A percentile compares a stretch with the other conserved stretches of the same genome.
These are phyloP conservation scores for Crypturellus tataupa DNA, from an alignment of 2,797 vertebrate species.

Conservation along the genomic window DNA sequence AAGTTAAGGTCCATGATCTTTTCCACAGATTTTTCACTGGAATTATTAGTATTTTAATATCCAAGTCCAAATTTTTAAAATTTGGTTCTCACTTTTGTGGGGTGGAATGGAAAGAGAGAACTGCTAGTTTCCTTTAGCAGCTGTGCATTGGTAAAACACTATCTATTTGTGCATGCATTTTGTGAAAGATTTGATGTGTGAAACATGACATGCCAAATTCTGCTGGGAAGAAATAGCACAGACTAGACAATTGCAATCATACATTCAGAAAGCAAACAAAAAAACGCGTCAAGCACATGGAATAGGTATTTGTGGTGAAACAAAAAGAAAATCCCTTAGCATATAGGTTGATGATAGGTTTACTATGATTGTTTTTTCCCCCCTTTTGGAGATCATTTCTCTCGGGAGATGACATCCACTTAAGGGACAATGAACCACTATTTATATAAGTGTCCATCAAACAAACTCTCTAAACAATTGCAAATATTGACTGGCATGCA, in stretches of 20 bases:
- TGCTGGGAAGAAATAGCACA: background rate
- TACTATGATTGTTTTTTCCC: slow-evolving; percentile 39
- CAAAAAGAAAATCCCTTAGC: background rate
- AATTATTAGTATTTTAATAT: background rate
- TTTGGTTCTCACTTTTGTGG: background rate
- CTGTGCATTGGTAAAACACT: background rate
- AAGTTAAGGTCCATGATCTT: background rate
- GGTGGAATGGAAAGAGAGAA: background rate
- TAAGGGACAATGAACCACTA: slow-evolving; percentile 65
- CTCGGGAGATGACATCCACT: slow-evolving; percentile 68
- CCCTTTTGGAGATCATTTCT: slow-evolving; percentile 40
- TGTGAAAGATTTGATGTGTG: background rate
- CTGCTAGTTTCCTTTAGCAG: background rate
- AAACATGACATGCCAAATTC: background rate
- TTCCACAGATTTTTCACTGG: background rate
- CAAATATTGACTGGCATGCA: slow-evolving; percentile 66
- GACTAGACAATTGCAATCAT: background rate
- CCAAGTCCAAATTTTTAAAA: slow-evolving; percentile 9
- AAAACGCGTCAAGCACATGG: background rate
- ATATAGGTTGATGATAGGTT: slow-evolving; percentile 35
- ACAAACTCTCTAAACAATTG: slow-evolving; percentile 61
- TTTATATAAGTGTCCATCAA: slow-evolving; percentile 69
- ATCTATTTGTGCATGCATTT: background rate
- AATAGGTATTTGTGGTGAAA: slow-evolving; percentile 39
- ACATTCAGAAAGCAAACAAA: background rate